A percentile compares a stretch with the other conserved stretches of the same genome.
phyloP scores from a whole-genome alignment of 2,113 vertebrate genomes.

The Podocnemis expansa region DNA sequence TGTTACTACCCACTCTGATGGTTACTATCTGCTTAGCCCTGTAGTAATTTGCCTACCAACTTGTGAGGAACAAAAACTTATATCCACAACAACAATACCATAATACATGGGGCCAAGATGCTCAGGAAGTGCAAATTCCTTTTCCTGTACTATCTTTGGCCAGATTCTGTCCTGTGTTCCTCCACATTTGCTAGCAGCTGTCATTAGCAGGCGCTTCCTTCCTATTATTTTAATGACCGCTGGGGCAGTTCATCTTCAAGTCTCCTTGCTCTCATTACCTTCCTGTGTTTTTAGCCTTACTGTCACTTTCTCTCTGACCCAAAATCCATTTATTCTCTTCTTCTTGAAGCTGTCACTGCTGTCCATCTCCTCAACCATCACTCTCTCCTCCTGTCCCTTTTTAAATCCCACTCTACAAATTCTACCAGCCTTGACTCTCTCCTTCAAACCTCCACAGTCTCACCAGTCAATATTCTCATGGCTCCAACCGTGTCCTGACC shows the following conservation, averaged over 20 bases:
- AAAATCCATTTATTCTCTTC: background rate
- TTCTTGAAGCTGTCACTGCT: background rate
- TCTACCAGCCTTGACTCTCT: background rate
- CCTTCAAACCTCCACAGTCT: background rate
- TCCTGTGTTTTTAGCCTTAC: background rate
- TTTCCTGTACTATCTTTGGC: background rate
- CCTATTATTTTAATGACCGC: background rate
- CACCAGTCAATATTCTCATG: background rate
- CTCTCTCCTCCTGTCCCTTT: background rate
- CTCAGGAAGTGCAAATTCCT: background rate
- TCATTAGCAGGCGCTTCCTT: background rate
- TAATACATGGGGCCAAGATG: background rate
- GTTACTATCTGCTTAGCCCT: background rate
- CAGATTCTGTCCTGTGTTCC: rapidly evolving
- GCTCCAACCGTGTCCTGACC: background rate
- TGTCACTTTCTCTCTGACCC: background rate
- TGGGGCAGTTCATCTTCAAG: background rate
- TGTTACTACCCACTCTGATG: background rate
- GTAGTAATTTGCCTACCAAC: background rate
- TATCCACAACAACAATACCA: background rate
- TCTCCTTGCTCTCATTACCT: background rate
- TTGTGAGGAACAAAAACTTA: background rate
- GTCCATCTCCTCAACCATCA: background rate
- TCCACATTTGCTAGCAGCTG: background rate
- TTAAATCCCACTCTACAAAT: background rate